phyloP scores from a whole-genome alignment of 2,113 vertebrate genomes.

The Tragelaphus buxtoni region DNA sequence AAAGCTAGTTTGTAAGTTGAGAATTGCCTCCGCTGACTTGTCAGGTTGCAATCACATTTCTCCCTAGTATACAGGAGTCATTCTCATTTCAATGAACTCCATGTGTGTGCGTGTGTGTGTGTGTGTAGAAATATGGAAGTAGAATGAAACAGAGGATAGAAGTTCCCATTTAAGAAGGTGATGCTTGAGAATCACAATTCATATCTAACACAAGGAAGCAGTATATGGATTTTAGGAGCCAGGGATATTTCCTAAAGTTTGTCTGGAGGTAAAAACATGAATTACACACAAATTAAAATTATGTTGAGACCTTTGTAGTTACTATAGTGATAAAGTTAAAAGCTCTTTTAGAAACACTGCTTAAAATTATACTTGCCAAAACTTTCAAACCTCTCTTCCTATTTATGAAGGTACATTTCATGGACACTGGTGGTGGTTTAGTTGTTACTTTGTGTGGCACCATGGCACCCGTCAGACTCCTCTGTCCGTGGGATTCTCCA shows the following conservation, averaged over 20 bases:
- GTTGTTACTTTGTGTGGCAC: rapidly evolving
- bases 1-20: not conserved
- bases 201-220: not conserved
- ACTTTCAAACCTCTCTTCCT: not conserved
- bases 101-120: not conserved
- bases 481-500: not conserved
- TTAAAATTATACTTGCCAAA: not conserved
- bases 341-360: not conserved
- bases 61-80: not conserved
- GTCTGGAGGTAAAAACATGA: not conserved
- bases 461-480: rapidly evolving
- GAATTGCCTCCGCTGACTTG: not conserved
- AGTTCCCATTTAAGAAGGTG: not conserved
- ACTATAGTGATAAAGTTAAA: not conserved
- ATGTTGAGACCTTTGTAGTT: not conserved
- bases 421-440: not conserved
- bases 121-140: not conserved
- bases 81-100: not conserved
- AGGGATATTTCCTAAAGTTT: not conserved
- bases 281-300: not conserved
- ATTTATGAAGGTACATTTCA: not conserved
- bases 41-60: not conserved
- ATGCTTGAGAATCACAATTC: not conserved
- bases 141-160: not conserved
- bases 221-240: not conserved